These are phyloP conservation scores for Hylaeus volcanicus DNA, from an alignment of 1,140 invertebrate species.

Conservation along the genomic window DNA sequence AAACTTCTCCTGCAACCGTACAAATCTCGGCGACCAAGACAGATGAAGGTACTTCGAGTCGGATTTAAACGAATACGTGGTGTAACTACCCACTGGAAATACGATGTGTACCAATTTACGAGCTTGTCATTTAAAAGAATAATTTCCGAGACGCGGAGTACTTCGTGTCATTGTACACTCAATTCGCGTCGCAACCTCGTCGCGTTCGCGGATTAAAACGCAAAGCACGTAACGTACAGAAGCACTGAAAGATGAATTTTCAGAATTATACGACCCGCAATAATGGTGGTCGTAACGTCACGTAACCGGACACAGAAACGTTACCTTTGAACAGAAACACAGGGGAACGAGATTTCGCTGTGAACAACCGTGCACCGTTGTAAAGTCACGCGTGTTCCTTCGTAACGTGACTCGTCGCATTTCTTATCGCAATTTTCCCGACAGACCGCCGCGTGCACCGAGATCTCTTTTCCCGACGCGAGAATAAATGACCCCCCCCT, in stretches of 20 bases:
- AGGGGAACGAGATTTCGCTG: neutral
- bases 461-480: constrained; percentile 23
- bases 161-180: too few species aligned
- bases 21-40: too few species aligned
- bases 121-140: too few species aligned
- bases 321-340: neutral
- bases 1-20: too few species aligned
- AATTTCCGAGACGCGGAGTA: too few species aligned
- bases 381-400: constrained; percentile 5
- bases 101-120: too few species aligned
- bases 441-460: neutral
- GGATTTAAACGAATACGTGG: too few species aligned
- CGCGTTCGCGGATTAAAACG: too few species aligned
- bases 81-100: too few species aligned
- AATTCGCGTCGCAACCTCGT: too few species aligned
- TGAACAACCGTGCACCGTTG: neutral
- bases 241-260: neutral
- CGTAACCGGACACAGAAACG: constrained; percentile 10
- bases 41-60: too few species aligned
- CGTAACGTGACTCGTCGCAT: constrained; percentile 17
- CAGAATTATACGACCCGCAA: neutral
- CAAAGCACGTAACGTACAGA: neutral
- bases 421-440: constrained; percentile 28
- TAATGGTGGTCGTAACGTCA: neutral
- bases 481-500: constrained; percentile 29